A percentile compares a stretch with the other conserved stretches of the same genome.
Evolutionary conservation across 2,113 vertebrate species (phyloP).

Genomic region (Nothoprocta perdicaria): DNA sequence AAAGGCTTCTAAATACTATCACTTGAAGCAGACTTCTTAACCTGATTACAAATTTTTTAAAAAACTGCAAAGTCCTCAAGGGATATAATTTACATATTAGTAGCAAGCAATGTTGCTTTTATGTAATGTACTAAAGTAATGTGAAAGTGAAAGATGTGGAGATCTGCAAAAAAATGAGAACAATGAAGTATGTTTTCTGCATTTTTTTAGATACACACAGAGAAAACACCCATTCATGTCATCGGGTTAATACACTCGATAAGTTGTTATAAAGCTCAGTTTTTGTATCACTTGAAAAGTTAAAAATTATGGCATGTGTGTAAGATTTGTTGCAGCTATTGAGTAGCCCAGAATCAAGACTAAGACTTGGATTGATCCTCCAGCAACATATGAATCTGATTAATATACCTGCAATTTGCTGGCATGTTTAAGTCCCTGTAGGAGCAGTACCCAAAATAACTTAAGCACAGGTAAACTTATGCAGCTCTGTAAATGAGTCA

Average conservation of each 20-base stretch:
- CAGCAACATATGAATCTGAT: background rate
- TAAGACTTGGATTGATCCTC: background rate
- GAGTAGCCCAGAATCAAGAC: background rate
- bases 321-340: background rate
- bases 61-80: background rate
- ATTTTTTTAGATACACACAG: background rate
- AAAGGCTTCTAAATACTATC: background rate
- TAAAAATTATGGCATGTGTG: background rate
- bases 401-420: background rate
- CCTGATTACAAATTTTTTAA: background rate
- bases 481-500: background rate
- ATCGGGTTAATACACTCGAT: background rate
- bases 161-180: background rate
- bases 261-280: background rate
- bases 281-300: background rate
- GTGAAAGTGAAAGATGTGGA: background rate
- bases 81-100: background rate
- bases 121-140: background rate
- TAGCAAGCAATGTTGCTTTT: background rate
- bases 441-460: background rate
- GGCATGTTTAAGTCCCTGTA: background rate
- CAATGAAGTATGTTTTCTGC: background rate
- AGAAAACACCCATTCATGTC: background rate
- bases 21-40: background rate
- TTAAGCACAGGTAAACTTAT: background rate